phyloP scores from a whole-genome alignment of 2,113 vertebrate genomes.

The Maylandia zebra region DNA sequence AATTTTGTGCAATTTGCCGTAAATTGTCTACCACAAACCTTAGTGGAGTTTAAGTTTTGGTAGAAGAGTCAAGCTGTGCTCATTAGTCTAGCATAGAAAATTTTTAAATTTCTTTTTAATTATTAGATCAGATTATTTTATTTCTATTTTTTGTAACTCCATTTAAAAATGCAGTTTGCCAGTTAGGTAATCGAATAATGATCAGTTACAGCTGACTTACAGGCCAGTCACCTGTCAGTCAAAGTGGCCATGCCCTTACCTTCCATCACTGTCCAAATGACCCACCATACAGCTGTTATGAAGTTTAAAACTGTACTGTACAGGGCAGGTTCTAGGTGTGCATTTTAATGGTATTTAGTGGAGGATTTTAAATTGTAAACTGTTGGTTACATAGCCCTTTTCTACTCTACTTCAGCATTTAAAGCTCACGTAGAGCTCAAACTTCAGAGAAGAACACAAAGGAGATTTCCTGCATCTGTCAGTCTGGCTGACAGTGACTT shows the following conservation, averaged over 20 bases:
- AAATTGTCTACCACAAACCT: neutral
- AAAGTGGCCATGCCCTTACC: neutral
- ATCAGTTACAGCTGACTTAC: neutral
- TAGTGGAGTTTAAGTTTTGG: neutral
- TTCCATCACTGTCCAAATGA: neutral
- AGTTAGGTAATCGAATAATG: neutral
- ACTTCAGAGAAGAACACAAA: neutral
- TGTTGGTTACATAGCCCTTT: neutral
- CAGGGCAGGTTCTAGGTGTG: neutral
- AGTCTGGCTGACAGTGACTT: neutral
- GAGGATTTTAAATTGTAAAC: neutral
- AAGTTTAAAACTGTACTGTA: neutral
- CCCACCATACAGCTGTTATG: neutral
- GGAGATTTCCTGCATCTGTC: neutral
- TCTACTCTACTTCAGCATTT: neutral
- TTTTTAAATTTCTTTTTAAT: neutral
- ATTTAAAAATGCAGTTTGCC: neutral
- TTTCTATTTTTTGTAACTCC: neutral
- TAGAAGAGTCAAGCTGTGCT: neutral
- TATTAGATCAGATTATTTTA: neutral
- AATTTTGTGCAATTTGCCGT: neutral
- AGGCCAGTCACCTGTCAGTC: neutral
- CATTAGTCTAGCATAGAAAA: accelerated
- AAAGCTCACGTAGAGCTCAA: neutral
- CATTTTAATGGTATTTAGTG: neutral